Conservation (phyloP, 2,113 vertebrate species). For the Triplophysa dalaica region DNA sequence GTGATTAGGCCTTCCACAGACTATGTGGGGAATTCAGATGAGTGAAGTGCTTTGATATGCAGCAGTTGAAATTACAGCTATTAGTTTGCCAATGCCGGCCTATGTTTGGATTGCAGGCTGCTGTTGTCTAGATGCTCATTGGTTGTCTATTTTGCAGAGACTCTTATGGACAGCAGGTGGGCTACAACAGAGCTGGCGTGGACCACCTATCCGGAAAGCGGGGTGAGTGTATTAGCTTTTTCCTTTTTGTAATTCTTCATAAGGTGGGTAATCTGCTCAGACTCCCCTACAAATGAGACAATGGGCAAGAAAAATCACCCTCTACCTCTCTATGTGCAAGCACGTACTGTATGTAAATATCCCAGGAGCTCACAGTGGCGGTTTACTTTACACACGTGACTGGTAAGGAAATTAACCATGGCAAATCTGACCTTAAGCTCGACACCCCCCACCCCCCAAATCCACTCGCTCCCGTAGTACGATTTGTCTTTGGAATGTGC, state of each 20-base stretch:
- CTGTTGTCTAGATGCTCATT: constrained; percentile 26
- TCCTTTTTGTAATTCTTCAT: constrained; percentile 33
- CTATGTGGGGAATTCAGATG: constrained; percentile 37
- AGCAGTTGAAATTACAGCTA: not conserved
- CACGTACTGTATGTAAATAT: not conserved
- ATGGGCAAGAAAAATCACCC: constrained; percentile 16
- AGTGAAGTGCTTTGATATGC: constrained; percentile 25
- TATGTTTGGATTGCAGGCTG: constrained; percentile 22
- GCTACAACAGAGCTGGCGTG: constrained; percentile 96
- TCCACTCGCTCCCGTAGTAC: constrained; percentile 58
- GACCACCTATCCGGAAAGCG: constrained; percentile 95
- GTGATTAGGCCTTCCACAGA: constrained; percentile 39
- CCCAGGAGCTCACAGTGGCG: constrained; percentile 61
- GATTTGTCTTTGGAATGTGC: constrained; percentile 80
- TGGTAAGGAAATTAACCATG: constrained; percentile 75
- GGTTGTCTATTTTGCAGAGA: constrained; percentile 81
- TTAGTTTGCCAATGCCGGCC: constrained; percentile 9
- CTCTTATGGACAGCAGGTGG: constrained; percentile 97
- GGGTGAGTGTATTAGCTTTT: constrained; percentile 80
- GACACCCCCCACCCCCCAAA: constrained; percentile 55
- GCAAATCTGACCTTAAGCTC: constrained; percentile 75
- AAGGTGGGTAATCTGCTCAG: constrained; percentile 27
- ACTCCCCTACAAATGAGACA: constrained; percentile 21
- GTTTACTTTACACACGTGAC: constrained; percentile 67
- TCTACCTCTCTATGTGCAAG: constrained; percentile 1